phyloP scores from a whole-genome alignment of 2,797 vertebrate genomes.

The Cossypha dichroa region DNA sequence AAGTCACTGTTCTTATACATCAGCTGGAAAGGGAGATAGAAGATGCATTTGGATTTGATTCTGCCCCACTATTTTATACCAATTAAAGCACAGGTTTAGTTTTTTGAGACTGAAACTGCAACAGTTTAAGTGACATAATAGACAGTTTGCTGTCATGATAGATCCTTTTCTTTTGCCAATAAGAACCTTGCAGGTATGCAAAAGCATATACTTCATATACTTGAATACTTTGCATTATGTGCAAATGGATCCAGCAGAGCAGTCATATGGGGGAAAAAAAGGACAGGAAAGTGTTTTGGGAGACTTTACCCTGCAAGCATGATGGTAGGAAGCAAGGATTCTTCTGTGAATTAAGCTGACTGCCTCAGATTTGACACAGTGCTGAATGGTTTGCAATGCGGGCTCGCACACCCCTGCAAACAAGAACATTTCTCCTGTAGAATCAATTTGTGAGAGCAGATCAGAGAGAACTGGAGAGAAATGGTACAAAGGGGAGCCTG shows the following conservation, averaged over 20 bases:
- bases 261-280: not conserved
- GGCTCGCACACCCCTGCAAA: not conserved
- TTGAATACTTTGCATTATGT: not conserved
- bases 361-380: not conserved
- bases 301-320: not conserved
- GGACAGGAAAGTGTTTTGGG: not conserved
- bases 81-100: not conserved
- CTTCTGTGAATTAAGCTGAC: not conserved
- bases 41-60: not conserved
- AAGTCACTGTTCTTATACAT: not conserved
- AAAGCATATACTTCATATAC: not conserved
- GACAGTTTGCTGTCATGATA: not conserved
- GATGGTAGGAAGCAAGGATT: not conserved
- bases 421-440: not conserved
- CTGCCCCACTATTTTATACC: not conserved
- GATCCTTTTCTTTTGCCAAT: not conserved
- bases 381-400: not conserved
- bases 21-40: not conserved
- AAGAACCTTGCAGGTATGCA: not conserved
- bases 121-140: not conserved
- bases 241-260: not conserved
- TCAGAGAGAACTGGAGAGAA: slow-evolving; percentile 20
- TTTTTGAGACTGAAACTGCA: not conserved
- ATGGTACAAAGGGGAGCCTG: not conserved
- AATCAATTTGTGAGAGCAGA: slow-evolving; percentile 22